These are phyloP conservation scores for Pyrgilauda ruficollis DNA, from an alignment of 2,113 vertebrate genomes.

Conservation along the genomic window DNA sequence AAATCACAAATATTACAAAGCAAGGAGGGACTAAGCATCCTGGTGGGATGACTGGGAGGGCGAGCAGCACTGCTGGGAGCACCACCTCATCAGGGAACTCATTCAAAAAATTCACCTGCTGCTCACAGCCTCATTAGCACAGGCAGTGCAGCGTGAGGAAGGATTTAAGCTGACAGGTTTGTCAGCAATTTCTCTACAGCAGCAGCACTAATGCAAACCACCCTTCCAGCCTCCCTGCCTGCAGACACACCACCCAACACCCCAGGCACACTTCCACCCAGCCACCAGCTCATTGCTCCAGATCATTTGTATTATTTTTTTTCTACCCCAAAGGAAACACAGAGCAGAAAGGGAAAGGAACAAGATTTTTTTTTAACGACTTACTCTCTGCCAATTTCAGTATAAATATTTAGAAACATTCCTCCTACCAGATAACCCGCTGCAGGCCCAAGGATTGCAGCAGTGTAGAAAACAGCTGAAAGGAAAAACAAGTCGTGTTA, in stretches of 20 bases:
- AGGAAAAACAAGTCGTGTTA: not conserved
- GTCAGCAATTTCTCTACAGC: conserved; percentile 20
- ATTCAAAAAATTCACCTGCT: conserved; percentile 51
- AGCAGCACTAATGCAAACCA: not conserved
- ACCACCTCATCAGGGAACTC: not conserved
- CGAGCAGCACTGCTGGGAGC: not conserved
- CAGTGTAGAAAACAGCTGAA: conserved; percentile 92
- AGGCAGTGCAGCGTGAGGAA: conserved; percentile 7
- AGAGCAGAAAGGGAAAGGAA: conserved; percentile 54
- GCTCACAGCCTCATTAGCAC: not conserved
- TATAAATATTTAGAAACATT: conserved; percentile 90
- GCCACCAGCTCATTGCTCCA: not conserved
- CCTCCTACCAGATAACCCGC: conserved; percentile 95
- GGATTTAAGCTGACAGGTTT: conserved; percentile 18
- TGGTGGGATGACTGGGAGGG: not conserved
- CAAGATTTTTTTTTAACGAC: conserved; percentile 66
- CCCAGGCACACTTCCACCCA: not conserved
- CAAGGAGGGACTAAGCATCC: not conserved
- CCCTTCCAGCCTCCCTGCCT: not conserved
- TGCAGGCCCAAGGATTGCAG: conserved; percentile 92
- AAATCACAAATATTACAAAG: not conserved
- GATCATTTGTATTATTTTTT: not conserved
- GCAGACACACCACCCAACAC: not conserved
- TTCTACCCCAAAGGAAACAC: conserved; percentile 32
- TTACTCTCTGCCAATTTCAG: conserved; percentile 85